Conservation (phyloP, 2,888 invertebrate genomes). For the Esperia sulphurella region DNA sequence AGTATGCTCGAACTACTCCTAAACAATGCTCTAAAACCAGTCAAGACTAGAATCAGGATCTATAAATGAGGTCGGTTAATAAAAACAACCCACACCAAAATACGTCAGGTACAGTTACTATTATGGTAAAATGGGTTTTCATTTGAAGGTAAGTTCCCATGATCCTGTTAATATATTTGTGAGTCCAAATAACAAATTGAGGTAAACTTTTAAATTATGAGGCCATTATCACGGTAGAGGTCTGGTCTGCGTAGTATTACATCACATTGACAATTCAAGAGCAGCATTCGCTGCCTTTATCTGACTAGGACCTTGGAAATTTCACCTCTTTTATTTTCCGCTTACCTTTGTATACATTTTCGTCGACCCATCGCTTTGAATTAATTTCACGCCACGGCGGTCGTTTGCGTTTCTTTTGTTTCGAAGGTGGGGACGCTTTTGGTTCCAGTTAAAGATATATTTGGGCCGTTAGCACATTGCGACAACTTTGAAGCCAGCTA, state of each 20-base stretch:
- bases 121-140: neutral
- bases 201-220: slow-evolving; percentile 21
- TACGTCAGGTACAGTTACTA: too few species aligned
- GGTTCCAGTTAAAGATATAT: slow-evolving; percentile 62
- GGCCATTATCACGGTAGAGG: slow-evolving; percentile 10
- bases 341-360: slow-evolving; percentile 68
- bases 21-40: too few species aligned
- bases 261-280: slow-evolving; percentile 44
- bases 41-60: too few species aligned
- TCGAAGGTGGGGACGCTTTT: slow-evolving; percentile 52
- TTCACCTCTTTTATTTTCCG: slow-evolving; percentile 62
- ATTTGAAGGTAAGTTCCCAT: neutral
- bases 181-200: slow-evolving; percentile 3
- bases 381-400: slow-evolving; percentile 64
- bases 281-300: slow-evolving; percentile 53
- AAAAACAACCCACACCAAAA: too few species aligned
- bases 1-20: too few species aligned
- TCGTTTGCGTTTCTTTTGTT: slow-evolving; percentile 71
- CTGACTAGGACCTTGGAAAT: slow-evolving; percentile 57
- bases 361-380: slow-evolving; percentile 66
- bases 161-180: slow-evolving; percentile 5
- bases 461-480: slow-evolving; percentile 66
- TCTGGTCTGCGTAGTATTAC: slow-evolving; percentile 19
- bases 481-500: slow-evolving; percentile 63
- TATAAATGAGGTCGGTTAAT: too few species aligned